Evolutionary conservation across 2,888 invertebrate species (phyloP).

Genomic region (Taphrorychus bicolor): DNA sequence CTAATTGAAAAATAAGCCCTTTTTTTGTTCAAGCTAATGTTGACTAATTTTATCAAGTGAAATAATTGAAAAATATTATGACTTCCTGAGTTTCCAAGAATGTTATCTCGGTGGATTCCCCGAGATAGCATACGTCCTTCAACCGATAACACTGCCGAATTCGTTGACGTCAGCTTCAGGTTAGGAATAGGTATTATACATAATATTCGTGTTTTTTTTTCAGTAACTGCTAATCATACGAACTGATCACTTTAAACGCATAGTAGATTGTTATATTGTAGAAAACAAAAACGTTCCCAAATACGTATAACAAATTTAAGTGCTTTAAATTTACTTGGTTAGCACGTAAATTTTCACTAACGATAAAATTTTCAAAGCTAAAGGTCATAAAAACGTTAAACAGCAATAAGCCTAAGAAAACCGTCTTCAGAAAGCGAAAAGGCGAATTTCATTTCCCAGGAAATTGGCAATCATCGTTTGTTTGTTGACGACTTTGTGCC

Average conservation of each 20-base stretch:
- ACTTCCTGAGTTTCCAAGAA: not conserved
- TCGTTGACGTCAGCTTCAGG: too few relatives aligned
- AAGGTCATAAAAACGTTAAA: constrained; percentile 15
- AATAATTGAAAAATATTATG: not conserved
- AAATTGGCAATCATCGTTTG: constrained; percentile 41
- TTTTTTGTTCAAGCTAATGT: constrained; percentile 3
- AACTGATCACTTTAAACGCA: too few relatives aligned
- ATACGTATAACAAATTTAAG: not conserved
- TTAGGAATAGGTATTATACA: too few relatives aligned
- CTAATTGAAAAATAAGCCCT: not conserved
- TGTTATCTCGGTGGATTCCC: not conserved
- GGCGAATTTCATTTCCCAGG: constrained; percentile 39
- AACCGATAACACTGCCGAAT: not conserved
- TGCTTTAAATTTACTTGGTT: not conserved
- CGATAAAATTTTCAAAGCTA: not conserved
- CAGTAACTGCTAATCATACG: too few relatives aligned
- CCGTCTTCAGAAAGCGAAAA: constrained; percentile 21
- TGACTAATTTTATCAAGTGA: constrained; percentile 2
- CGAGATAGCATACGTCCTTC: not conserved
- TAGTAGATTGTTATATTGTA: too few relatives aligned
- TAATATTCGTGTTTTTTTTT: too few relatives aligned
- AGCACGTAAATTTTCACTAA: not conserved
- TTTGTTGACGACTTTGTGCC: constrained; percentile 38
- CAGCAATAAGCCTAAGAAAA: constrained; percentile 9
- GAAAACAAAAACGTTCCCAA: too few relatives aligned